Conservation (phyloP, 2,888 invertebrate species). For the Lasioglossum calceatum region DNA sequence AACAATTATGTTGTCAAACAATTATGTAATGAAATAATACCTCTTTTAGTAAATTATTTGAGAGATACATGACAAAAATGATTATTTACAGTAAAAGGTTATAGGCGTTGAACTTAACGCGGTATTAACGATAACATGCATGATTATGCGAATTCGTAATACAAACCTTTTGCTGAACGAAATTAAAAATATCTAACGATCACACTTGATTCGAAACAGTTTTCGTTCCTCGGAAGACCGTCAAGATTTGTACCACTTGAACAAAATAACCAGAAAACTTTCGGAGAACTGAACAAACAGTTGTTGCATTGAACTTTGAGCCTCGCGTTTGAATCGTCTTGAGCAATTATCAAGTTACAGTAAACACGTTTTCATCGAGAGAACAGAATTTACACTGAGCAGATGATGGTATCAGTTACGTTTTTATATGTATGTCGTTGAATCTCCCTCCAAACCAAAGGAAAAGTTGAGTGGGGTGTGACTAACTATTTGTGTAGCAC, state of each 20-base stretch:
- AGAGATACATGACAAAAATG: too few relatives aligned
- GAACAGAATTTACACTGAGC: conserved; percentile 48
- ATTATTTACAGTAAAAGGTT: background rate
- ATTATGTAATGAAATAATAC: background rate
- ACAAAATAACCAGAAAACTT: conserved; percentile 9
- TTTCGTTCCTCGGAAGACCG: background rate
- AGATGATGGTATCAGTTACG: conserved; percentile 43
- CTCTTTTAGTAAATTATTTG: background rate
- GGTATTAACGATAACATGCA: background rate
- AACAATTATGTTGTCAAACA: background rate
- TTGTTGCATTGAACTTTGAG: conserved; percentile 39
- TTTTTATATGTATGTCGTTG: conserved; percentile 67
- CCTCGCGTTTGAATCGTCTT: conserved; percentile 5
- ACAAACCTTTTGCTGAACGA: conserved; percentile 23
- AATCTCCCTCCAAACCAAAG: conserved; percentile 32
- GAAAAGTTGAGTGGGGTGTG: conserved; percentile 42
- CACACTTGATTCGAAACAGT: background rate
- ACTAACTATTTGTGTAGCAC: background rate
- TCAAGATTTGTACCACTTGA: background rate
- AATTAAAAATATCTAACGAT: background rate
- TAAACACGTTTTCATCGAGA: conserved; percentile 27
- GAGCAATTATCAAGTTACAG: conserved; percentile 37
- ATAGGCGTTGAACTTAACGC: background rate
- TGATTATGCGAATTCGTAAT: background rate
- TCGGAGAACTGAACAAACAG: background rate